Percentiles rank a stretch among this genome's conserved stretches.
Conservation (phyloP, 2,888 invertebrate genomes). For the Ormyrus nitidulus region DNA sequence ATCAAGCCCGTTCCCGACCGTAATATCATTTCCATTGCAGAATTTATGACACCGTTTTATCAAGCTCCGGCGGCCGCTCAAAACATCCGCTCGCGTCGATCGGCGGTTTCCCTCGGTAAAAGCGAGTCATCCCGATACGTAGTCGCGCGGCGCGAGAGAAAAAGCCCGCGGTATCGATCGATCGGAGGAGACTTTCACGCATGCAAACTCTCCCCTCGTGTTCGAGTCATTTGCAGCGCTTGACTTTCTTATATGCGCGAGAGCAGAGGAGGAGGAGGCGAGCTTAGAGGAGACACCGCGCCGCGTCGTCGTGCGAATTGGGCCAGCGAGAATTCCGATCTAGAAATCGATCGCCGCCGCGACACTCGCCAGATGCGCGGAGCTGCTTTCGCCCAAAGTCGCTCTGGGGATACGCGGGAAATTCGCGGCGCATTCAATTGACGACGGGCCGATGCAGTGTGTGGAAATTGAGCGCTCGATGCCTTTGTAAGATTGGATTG, state of each 20-base stretch:
- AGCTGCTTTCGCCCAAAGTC: background rate
- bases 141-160: constrained; percentile 10
- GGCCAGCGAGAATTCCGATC: constrained; percentile 49
- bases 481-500: no score
- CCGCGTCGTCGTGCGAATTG: constrained; percentile 44
- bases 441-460: background rate
- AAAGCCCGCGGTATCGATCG: constrained; percentile 21
- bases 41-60: no score
- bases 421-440: background rate
- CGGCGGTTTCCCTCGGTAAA: background rate
- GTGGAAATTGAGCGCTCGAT: no score
- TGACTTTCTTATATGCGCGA: constrained; percentile 22
- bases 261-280: background rate
- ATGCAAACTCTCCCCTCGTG: background rate
- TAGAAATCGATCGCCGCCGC: constrained; percentile 50
- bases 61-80: background rate
- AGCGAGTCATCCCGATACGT: constrained; percentile 17
- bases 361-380: constrained; percentile 17
- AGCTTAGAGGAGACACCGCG: background rate
- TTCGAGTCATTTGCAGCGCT: background rate
- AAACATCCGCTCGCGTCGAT: background rate
- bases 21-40: no score
- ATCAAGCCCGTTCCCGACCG: no score
- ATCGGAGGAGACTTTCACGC: constrained; percentile 30
- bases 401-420: no score